A percentile compares a stretch with the other conserved stretches of the same genome.
phyloP scores from a whole-genome alignment of 2,113 vertebrate genomes.

The Pithys albifrons region DNA sequence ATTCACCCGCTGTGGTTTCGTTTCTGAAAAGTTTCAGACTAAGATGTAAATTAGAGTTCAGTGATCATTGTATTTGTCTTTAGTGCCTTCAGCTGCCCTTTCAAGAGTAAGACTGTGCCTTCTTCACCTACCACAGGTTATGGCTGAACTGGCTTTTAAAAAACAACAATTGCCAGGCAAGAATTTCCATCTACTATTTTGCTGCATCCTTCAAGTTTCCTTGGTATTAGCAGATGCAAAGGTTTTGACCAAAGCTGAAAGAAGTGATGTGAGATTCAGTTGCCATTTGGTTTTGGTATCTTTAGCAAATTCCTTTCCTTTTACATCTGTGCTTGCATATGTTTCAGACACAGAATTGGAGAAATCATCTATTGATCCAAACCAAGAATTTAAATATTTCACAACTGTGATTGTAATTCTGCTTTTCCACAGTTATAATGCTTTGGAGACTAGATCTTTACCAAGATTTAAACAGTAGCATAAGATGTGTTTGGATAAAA shows the following conservation, averaged over 20 bases:
- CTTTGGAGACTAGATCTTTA: not conserved
- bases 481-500: not conserved
- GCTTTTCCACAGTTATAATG: not conserved
- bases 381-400: not conserved
- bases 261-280: not conserved
- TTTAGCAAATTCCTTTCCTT: not conserved
- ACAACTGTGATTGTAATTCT: not conserved
- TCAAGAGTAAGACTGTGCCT: not conserved
- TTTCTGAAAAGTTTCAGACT: not conserved
- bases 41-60: not conserved
- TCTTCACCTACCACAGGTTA: not conserved
- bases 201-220: not conserved
- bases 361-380: not conserved
- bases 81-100: not conserved
- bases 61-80: not conserved
- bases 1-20: not conserved
- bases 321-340: not conserved
- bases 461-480: not conserved
- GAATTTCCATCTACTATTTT: slow-evolving; percentile 22
- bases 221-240: not conserved
- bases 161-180: not conserved
- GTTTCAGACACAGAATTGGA: not conserved
- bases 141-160: not conserved
- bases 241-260: not conserved
- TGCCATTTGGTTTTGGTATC: not conserved